These are phyloP conservation scores for Cliona cf. orientalis DNA, from an alignment of 37 sponge, comb jelly and placozoan species.

Conservation along the genomic window DNA sequence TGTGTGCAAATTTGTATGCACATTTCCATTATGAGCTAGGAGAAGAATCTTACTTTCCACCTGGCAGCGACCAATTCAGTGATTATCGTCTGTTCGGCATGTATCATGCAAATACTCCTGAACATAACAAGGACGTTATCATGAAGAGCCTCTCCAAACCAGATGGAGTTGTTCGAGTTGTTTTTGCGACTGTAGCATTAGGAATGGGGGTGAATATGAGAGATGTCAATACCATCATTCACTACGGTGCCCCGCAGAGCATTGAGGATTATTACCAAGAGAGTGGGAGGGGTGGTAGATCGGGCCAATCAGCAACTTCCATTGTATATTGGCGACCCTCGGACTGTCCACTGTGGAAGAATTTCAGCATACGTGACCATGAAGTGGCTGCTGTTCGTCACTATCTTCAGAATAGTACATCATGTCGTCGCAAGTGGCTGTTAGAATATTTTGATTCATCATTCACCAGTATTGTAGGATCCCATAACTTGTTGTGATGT, in stretches of 20 bases:
- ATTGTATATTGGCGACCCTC: conserved; percentile 45
- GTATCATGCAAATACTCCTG: conserved; percentile 41
- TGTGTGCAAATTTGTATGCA: conserved; percentile 52
- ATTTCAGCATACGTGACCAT: neutral
- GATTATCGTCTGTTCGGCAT: conserved; percentile 43
- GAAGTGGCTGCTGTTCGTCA: conserved; percentile 17
- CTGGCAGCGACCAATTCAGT: conserved; percentile 30
- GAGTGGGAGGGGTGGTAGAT: conserved; percentile 35
- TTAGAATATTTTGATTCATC: conserved; percentile 44
- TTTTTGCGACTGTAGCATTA: conserved; percentile 66
- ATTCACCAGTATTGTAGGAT: no score
- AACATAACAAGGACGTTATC: conserved; percentile 40
- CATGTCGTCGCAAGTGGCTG: conserved; percentile 28
- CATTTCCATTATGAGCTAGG: conserved; percentile 29
- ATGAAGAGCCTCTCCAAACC: conserved; percentile 23
- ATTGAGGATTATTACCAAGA: conserved; percentile 48
- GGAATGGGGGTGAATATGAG: conserved; percentile 49
- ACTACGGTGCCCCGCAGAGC: conserved; percentile 50
- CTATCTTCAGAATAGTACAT: conserved; percentile 23
- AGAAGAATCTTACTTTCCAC: conserved; percentile 39
- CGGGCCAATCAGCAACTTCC: conserved; percentile 16
- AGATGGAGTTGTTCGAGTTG: conserved; percentile 54
- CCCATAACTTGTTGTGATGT: conserved; percentile 14
- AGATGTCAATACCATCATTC: conserved; percentile 42
- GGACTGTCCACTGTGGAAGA: conserved; percentile 15